Evolutionary conservation across 2,797 vertebrate species (phyloP).

Genomic region (Poeciliopsis paucimaculata): DNA sequence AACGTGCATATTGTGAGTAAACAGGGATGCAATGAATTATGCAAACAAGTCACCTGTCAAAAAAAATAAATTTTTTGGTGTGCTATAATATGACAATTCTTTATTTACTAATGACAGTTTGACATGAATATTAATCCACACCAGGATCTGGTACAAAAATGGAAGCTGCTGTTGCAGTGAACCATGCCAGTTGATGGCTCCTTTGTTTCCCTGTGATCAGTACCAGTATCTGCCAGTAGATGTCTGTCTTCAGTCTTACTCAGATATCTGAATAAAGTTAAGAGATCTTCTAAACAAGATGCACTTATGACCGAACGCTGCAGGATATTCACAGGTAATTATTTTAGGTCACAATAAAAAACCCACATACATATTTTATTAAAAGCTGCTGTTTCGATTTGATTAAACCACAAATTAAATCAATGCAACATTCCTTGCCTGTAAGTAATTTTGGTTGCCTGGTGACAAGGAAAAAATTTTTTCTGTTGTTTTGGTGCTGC

Average conservation of each 20-base stretch:
- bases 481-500: conserved; percentile 12
- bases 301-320: conserved; percentile 16
- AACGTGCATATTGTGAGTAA: background rate
- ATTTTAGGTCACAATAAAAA: conserved; percentile 6
- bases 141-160: conserved; percentile 11
- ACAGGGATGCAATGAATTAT: background rate
- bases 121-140: conserved; percentile 6
- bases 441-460: conserved; percentile 25
- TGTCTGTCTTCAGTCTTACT: conserved; percentile 71
- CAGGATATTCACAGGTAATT: conserved; percentile 4
- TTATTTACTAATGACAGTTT: background rate
- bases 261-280: conserved; percentile 9
- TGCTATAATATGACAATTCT: conserved; percentile 4
- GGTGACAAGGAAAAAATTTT: conserved; percentile 11
- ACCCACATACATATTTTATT: conserved; percentile 3
- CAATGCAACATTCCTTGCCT: background rate
- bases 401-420: background rate
- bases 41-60: background rate
- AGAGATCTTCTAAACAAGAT: conserved; percentile 7
- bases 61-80: background rate
- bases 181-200: conserved; percentile 21
- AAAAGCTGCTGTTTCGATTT: background rate
- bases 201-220: conserved; percentile 52
- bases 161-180: background rate
- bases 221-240: conserved; percentile 74